Evolutionary conservation across 2,797 vertebrate species (phyloP).

Genomic region (Lithobates pipiens): DNA sequence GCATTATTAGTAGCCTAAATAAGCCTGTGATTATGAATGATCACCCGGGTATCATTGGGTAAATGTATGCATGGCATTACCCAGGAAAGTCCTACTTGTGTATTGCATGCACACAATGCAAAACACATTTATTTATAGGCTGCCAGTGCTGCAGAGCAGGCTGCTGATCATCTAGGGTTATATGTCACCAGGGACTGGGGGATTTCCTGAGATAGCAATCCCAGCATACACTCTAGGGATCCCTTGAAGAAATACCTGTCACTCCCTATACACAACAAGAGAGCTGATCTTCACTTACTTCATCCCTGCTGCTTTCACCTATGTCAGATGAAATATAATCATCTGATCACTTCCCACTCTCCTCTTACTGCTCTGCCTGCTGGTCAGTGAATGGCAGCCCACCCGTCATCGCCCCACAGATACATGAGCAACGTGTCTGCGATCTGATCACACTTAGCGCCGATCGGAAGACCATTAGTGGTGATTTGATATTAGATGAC

Average conservation of each 20-base stretch:
- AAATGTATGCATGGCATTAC: too few relatives aligned
- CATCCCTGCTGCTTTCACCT: neutral
- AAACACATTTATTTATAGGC: too few relatives aligned
- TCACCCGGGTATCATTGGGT: too few relatives aligned
- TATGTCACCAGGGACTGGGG: constrained; percentile 32
- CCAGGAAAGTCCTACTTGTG: too few relatives aligned
- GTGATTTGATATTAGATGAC: too few relatives aligned
- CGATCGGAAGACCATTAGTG: too few relatives aligned
- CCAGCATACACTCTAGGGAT: neutral
- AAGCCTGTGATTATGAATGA: too few relatives aligned
- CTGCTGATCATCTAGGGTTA: neutral
- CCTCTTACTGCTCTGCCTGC: neutral
- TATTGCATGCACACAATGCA: too few relatives aligned
- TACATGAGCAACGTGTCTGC: too few relatives aligned
- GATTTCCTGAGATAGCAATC: constrained; percentile 27
- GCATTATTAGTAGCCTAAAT: too few relatives aligned
- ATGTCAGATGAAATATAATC: neutral
- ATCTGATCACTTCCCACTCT: neutral
- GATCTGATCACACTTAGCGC: neutral
- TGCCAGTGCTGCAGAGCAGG: neutral
- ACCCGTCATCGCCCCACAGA: too few relatives aligned
- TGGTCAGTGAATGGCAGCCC: neutral
- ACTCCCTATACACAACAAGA: constrained; percentile 5
- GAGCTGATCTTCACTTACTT: neutral
- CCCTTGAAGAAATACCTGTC: constrained; percentile 22